Evolutionary conservation across 2,797 vertebrate species (phyloP).

Genomic region (Coracias cyanogaster): DNA sequence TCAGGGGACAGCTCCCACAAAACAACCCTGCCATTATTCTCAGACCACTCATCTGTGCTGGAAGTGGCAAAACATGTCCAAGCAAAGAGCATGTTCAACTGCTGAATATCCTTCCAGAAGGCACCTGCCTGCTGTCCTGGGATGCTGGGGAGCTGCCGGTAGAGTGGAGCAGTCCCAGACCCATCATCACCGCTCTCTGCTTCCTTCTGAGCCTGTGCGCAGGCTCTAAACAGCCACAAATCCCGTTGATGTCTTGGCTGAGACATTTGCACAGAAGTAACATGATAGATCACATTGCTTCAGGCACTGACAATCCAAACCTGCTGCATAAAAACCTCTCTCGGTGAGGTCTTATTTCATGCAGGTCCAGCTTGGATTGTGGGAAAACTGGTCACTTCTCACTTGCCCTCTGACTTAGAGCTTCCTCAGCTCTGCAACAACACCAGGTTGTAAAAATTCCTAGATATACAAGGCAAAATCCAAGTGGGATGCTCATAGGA

Average conservation of each 20-base stretch:
- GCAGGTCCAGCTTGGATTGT: not conserved
- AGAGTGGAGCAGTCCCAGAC: not conserved
- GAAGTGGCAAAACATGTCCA: not conserved
- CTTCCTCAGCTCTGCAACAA: not conserved
- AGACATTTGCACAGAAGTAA: not conserved
- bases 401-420: not conserved
- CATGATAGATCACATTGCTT: not conserved
- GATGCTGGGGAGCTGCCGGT: not conserved
- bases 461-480: not conserved
- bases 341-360: not conserved
- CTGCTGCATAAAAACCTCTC: not conserved
- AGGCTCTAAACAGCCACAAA: not conserved
- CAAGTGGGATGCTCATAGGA: not conserved
- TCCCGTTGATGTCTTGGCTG: not conserved
- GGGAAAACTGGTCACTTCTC: not conserved
- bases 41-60: not conserved
- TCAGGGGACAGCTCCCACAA: not conserved
- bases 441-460: not conserved
- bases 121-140: not conserved
- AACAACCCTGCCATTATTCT: not conserved
- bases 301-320: not conserved
- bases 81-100: not conserved
- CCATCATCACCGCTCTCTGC: not conserved
- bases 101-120: not conserved
- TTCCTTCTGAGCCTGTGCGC: not conserved